phyloP scores from a whole-genome alignment of 2,797 vertebrate species.

The Vespertilio murinus region DNA sequence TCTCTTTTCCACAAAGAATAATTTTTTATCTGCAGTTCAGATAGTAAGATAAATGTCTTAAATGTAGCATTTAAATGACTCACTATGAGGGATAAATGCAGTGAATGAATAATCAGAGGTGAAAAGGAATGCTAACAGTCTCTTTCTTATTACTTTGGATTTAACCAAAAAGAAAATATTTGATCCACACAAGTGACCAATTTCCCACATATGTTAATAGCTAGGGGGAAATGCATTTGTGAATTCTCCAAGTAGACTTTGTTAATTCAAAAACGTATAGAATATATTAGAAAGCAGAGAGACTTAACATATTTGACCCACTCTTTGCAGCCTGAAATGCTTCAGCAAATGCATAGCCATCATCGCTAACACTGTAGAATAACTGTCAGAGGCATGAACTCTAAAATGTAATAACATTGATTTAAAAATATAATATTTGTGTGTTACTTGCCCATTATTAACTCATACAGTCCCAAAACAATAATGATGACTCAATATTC shows the following conservation, averaged over 20 bases:
- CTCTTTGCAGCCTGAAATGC: background rate
- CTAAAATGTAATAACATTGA: background rate
- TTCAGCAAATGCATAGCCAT: background rate
- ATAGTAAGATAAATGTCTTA: background rate
- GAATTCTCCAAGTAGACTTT: background rate
- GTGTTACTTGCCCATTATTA: background rate
- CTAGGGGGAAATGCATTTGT: background rate
- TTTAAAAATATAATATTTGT: background rate
- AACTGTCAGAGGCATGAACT: background rate
- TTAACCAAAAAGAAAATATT: background rate
- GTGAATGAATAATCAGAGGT: background rate
- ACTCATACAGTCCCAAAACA: background rate
- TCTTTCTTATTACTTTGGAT: background rate
- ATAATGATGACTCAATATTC: background rate
- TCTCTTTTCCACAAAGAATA: background rate
- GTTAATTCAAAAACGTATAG: background rate
- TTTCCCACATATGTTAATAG: background rate
- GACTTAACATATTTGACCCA: background rate
- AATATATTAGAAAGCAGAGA: background rate
- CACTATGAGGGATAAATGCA: constrained; percentile 25
- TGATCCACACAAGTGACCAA: background rate
- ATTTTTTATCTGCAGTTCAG: background rate
- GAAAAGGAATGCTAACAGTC: background rate
- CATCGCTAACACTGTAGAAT: background rate
- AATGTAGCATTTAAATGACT: background rate